phyloP scores from a whole-genome alignment of 2,888 invertebrate genomes.

The Rhorus exstirpatorius region DNA sequence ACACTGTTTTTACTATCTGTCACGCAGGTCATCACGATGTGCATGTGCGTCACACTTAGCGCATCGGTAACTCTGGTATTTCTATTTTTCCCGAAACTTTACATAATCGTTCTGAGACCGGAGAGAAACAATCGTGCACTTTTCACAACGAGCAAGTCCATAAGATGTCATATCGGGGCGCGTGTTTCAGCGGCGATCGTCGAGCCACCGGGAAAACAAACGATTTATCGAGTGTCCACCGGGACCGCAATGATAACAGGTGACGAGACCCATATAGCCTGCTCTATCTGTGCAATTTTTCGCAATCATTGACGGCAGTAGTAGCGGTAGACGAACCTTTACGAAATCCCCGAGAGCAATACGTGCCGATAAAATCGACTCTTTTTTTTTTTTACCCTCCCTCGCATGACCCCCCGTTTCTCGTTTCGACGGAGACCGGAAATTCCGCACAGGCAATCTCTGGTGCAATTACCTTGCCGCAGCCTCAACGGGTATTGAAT shows the following conservation, averaged over 20 bases:
- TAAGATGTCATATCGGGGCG: conserved; percentile 88
- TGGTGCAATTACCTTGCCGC: conserved; percentile 53
- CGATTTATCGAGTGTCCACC: conserved; percentile 75
- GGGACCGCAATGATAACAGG: conserved; percentile 68
- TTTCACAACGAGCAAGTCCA: conserved; percentile 89
- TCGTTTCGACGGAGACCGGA: conserved; percentile 37
- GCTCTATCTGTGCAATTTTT: not conserved
- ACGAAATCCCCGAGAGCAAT: conserved; percentile 30
- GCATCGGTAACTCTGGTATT: conserved; percentile 91
- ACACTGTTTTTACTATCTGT: not conserved
- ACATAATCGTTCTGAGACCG: conserved; percentile 91
- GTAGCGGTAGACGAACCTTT: conserved; percentile 5
- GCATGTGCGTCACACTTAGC: conserved; percentile 91
- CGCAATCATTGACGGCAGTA: conserved; percentile 19
- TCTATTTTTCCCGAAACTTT: conserved; percentile 92
- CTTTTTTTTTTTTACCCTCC: conserved; percentile 5
- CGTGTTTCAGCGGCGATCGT: conserved; percentile 85
- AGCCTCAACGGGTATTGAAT: conserved; percentile 53
- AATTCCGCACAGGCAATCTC: conserved; percentile 48
- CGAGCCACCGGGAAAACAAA: conserved; percentile 76
- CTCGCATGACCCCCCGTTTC: conserved; percentile 35
- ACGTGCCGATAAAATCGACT: conserved; percentile 53
- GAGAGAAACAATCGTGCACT: conserved; percentile 92
- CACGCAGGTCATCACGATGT: conserved; percentile 84
- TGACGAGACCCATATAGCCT: conserved; percentile 42